Evolutionary conservation across 2,797 vertebrate genomes (phyloP).

Genomic region (Choloepus didactylus): DNA sequence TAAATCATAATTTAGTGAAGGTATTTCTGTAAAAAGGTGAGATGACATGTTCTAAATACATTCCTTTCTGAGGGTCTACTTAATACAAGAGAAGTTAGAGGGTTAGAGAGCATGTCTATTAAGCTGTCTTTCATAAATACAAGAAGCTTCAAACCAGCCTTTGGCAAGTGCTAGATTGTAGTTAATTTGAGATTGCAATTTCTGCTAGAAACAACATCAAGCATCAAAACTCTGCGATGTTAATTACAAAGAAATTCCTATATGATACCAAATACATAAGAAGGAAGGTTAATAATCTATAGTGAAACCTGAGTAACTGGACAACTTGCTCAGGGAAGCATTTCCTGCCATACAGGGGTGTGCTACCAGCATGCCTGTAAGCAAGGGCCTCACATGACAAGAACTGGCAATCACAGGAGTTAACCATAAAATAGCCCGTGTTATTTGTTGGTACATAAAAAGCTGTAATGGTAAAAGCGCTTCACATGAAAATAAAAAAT

Average conservation of each 20-base stretch:
- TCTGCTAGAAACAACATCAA: constrained; percentile 15
- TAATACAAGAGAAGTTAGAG: constrained; percentile 30
- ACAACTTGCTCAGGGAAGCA: constrained; percentile 40
- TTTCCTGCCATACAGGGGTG: background rate
- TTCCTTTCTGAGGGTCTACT: constrained; percentile 51
- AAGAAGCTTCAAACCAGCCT: constrained; percentile 32
- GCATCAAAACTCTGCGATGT: background rate
- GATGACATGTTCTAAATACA: constrained; percentile 28
- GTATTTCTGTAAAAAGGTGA: constrained; percentile 37
- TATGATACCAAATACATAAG: constrained; percentile 50
- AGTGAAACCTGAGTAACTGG: constrained; percentile 20
- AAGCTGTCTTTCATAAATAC: constrained; percentile 3
- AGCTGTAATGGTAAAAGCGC: background rate
- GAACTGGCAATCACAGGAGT: background rate
- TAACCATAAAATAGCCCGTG: background rate
- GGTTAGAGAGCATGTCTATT: constrained; percentile 8
- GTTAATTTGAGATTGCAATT: constrained; percentile 7
- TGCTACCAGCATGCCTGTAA: background rate
- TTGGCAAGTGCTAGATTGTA: background rate
- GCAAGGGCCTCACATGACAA: background rate
- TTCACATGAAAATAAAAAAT: constrained; percentile 24
- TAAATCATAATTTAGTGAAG: constrained; percentile 47
- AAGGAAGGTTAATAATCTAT: constrained; percentile 6
- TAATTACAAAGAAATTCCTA: constrained; percentile 11
- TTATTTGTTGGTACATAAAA: constrained; percentile 10